Conservation (phyloP, 2,888 invertebrate genomes). For the Blastobasis adustella region DNA sequence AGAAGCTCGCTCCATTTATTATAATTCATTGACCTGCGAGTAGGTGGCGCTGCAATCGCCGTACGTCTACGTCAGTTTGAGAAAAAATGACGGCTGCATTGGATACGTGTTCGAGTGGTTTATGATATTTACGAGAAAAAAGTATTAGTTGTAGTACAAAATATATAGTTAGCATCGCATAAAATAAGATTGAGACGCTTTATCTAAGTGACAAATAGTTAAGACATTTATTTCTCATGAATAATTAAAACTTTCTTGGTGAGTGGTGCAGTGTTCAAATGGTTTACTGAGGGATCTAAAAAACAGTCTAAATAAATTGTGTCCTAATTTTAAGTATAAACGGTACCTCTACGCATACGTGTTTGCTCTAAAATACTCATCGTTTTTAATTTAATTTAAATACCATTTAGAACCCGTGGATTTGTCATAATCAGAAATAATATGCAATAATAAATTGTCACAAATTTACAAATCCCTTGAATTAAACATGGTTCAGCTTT, state of each 20-base stretch:
- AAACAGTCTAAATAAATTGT: slow-evolving; percentile 33
- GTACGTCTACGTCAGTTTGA: slow-evolving; percentile 58
- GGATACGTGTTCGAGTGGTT: slow-evolving; percentile 72
- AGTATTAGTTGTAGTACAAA: slow-evolving; percentile 58
- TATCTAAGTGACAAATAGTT: slow-evolving; percentile 49
- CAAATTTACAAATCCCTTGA: no score
- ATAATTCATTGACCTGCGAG: slow-evolving; percentile 24
- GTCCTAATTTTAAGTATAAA: slow-evolving; percentile 6
- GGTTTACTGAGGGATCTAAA: slow-evolving; percentile 39
- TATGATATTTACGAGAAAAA: slow-evolving; percentile 74
- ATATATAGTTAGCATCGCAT: slow-evolving; percentile 38
- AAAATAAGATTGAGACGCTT: slow-evolving; percentile 36
- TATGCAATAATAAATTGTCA: no score
- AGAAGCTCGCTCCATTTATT: slow-evolving; percentile 29
- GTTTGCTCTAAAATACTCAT: no score
- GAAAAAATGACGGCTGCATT: slow-evolving; percentile 73
- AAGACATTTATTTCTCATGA: slow-evolving; percentile 58
- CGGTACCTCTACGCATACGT: neutral
- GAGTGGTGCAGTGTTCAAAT: slow-evolving; percentile 55
- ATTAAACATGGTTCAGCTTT: no score
- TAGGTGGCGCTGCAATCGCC: slow-evolving; percentile 53
- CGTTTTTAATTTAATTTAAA: no score
- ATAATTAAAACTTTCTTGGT: slow-evolving; percentile 53
- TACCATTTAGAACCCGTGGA: no score
- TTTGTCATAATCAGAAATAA: no score